Base-by-base conservation (phyloP, 2,113 vertebrate species). In the Psophia crepitans region DNA sequence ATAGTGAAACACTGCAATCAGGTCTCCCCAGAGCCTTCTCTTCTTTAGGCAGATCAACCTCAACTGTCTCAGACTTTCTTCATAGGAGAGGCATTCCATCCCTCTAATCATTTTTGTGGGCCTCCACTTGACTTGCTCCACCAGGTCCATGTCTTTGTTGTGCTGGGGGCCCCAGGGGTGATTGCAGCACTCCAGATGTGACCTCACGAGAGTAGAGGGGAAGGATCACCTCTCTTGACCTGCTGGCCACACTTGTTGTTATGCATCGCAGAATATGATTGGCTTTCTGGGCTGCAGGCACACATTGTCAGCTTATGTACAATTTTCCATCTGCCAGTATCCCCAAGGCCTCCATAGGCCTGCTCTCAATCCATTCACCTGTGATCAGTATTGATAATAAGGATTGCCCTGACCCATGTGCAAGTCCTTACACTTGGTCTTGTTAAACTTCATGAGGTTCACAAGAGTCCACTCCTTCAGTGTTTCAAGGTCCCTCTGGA, bases 141-240 rank as follows among this genome's bases (percentile, higher is more conserved):
- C 11, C 10, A 48, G 22, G 9, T 53, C 46, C 12, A 26, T 20
- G 32, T 43, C 37, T 35, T 43, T 71, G 2, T 23, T 51, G 3
- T n/a, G 8, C 39, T 56, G 41, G 8, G 28, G 7, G 5, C 8
- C 17, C 18, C 49, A 56, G 49, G 27, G 12, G 9, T 8, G n/a
- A 13, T 57, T 11, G 12, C 10, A 20, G 23, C 14, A 32, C 11
- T 48, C 17, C n/a, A 48, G 11, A 15, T 57, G 23, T 11, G 9
- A 2, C 58, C 13, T 48, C 0, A 1, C 9, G 4, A 58, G 16
- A 27, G 5, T 14, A 21, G 13, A 46, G 18, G 9, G 5, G 30
- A 3, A 44, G 33, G 63, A 20, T 24, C 24, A 13, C 13, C 21
- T 57, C 14, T 11, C 8, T 63, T 0, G 0, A 35, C 24, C 18